A percentile compares a stretch with the other conserved stretches of the same genome.
These are phyloP conservation scores for Coregonus ussuriensis DNA, from an alignment of 2,797 vertebrate species.

Conservation along the genomic window DNA sequence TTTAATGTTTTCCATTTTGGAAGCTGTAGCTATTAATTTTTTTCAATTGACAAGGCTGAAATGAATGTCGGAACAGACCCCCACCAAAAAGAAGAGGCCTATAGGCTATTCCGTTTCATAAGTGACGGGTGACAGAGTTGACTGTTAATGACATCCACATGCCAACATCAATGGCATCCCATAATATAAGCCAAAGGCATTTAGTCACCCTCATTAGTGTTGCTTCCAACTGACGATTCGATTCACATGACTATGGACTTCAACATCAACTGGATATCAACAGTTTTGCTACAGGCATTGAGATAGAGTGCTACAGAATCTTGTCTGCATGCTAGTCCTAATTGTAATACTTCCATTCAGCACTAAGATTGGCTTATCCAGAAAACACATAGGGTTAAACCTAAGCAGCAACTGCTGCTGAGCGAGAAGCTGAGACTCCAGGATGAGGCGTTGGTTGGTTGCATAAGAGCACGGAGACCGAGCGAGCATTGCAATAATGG, in stretches of 20 bases:
- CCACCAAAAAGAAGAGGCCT: not conserved
- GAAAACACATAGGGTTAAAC: constrained; percentile 33
- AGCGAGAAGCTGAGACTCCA: constrained; percentile 43
- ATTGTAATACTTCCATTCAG: no score
- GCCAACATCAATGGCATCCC: not conserved
- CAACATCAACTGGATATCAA: not conserved
- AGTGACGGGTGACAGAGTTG: not conserved
- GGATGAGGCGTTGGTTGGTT: constrained; percentile 33
- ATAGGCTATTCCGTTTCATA: no score
- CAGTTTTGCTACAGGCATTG: not conserved
- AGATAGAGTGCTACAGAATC: no score
- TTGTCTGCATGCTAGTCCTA: no score
- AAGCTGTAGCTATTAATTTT: not conserved
- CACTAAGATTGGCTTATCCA: not conserved
- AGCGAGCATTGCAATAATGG: no score
- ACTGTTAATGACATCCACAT: not conserved
- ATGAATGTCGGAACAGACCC: not conserved
- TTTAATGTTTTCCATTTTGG: not conserved
- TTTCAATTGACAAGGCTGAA: not conserved
- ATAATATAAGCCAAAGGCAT: not conserved
- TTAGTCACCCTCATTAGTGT: not conserved
- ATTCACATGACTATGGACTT: not conserved
- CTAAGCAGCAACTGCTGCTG: constrained; percentile 32
- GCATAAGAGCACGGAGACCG: constrained; percentile 54
- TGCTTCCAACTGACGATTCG: not conserved